Percentiles rank a stretch among this genome's conserved stretches.
Evolutionary conservation across 2,888 invertebrate species (phyloP).

Genomic region (Cyclophora punctaria): DNA sequence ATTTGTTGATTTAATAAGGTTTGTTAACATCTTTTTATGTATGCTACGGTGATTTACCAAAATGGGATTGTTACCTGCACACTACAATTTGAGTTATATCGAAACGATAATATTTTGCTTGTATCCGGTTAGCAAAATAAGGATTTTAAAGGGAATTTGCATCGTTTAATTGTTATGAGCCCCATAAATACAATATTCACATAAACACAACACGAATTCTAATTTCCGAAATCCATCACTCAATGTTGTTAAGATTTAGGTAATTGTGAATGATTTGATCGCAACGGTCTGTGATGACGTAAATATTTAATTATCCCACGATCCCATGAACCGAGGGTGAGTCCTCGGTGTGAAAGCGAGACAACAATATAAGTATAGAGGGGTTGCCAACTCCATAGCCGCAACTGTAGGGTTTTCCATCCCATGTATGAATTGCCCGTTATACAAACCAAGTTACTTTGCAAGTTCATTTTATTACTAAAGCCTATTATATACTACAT

Average conservation of each 20-base stretch:
- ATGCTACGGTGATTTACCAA: background rate
- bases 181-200: too few relatives aligned
- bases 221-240: too few relatives aligned
- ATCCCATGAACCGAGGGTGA: constrained; percentile 53
- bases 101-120: too few relatives aligned
- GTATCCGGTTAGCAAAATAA: too few relatives aligned
- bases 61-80: background rate
- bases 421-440: constrained; percentile 32
- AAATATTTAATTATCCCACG: constrained; percentile 72
- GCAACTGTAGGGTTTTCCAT: constrained; percentile 44
- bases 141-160: too few relatives aligned
- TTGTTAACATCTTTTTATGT: constrained; percentile 12
- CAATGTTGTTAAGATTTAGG: background rate
- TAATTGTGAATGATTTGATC: constrained; percentile 13
- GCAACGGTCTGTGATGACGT: constrained; percentile 46
- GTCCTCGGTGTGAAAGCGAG: constrained; percentile 43
- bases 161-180: too few relatives aligned
- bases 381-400: constrained; percentile 56
- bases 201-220: too few relatives aligned
- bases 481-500: too few relatives aligned
- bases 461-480: too few relatives aligned
- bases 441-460: background rate
- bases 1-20: constrained; percentile 46
- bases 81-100: too few relatives aligned
- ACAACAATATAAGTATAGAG: constrained; percentile 47